Percentiles rank a stretch among this genome's conserved stretches.
These are phyloP conservation scores for Cettia cetti DNA, from an alignment of 2,113 vertebrate genomes.

Conservation along the genomic window DNA sequence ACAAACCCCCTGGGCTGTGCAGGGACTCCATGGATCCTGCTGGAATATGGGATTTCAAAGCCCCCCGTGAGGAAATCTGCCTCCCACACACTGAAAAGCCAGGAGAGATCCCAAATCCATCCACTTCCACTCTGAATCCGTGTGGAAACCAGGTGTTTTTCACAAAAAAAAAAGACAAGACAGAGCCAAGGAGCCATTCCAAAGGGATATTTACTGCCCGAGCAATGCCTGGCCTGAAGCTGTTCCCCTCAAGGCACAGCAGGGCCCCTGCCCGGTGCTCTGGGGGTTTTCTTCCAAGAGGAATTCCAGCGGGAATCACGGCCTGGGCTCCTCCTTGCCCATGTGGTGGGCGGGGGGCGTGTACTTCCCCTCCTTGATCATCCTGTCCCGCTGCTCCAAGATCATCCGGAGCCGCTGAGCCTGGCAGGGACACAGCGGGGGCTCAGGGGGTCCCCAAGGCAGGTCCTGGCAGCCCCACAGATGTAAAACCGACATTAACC, in stretches of 20 bases:
- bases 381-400: slow-evolving; percentile 77
- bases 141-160: fast-evolving
- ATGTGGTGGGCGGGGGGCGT: slow-evolving; percentile 73
- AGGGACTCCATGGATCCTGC: not conserved
- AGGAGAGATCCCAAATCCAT: fast-evolving
- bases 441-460: not conserved
- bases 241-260: not conserved
- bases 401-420: slow-evolving; percentile 67
- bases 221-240: fast-evolving
- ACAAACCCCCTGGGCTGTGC: not conserved
- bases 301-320: slow-evolving; percentile 27
- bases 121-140: fast-evolving
- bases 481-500: fast-evolving
- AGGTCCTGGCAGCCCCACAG: not conserved
- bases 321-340: slow-evolving; percentile 60
- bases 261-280: not conserved
- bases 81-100: not conserved
- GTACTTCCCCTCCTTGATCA: slow-evolving; percentile 89
- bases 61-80: not conserved
- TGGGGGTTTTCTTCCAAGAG: fast-evolving
- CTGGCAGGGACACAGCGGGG: slow-evolving; percentile 62
- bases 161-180: not conserved
- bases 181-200: not conserved
- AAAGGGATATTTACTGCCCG: not conserved
- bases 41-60: not conserved